Conservation (phyloP, 1,140 invertebrate species). For the Melipona quadrifasciata region DNA sequence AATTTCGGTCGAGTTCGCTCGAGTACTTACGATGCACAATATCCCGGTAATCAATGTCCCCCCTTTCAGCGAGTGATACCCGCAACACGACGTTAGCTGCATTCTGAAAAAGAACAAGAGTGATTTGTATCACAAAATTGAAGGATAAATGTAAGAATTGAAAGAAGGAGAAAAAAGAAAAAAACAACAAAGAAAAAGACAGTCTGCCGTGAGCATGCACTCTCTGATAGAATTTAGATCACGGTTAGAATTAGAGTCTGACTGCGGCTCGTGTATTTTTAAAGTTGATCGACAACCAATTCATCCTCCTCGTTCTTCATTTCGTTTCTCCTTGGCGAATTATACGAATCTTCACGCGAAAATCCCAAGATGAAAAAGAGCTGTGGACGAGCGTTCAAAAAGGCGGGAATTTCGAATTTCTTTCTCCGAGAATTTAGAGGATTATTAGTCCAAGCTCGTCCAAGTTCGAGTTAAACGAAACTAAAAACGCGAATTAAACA, state of each 20-base stretch:
- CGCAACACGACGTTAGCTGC: constrained; percentile 83
- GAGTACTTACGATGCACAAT: constrained; percentile 84
- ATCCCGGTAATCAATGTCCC: constrained; percentile 87
- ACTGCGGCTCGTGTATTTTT: constrained; percentile 38
- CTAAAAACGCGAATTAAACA: too few species aligned
- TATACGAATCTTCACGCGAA: too few species aligned
- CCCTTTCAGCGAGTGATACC: constrained; percentile 86
- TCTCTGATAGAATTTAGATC: constrained; percentile 41
- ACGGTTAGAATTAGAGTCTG: constrained; percentile 33
- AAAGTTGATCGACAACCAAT: constrained; percentile 28
- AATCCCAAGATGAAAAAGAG: background rate
- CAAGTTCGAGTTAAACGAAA: background rate
- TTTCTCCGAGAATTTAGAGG: background rate
- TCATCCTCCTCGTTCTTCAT: background rate
- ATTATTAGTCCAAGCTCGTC: too few species aligned
- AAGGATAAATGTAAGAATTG: background rate
- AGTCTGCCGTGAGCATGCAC: background rate
- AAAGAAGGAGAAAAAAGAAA: too few species aligned
- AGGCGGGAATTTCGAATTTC: background rate
- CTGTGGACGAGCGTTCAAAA: background rate
- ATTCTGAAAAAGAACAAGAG: constrained; percentile 57
- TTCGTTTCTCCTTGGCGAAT: background rate
- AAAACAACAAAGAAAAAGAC: background rate
- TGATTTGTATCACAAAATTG: too few species aligned
- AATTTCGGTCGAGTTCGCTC: background rate